Conservation (phyloP, 2,797 vertebrate genomes). For the Epinephelus coioides region DNA sequence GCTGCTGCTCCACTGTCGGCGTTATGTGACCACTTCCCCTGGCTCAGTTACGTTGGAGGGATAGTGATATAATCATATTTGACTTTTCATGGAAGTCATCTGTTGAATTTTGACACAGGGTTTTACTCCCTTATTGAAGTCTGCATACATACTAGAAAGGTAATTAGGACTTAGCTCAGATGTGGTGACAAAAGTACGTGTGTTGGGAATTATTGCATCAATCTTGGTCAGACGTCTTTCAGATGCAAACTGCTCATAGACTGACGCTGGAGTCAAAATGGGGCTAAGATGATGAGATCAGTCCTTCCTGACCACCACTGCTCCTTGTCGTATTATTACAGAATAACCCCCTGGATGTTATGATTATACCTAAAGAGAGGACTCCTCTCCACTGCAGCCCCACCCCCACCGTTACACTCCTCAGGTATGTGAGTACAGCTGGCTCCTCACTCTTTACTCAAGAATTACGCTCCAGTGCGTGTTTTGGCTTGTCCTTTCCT, state of each 20-base stretch:
- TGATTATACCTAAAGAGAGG: constrained; percentile 3
- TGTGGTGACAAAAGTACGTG: not conserved
- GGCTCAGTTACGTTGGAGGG: not conserved
- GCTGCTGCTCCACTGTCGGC: not conserved
- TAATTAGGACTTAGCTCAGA: not conserved
- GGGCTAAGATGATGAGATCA: not conserved
- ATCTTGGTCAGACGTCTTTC: not conserved
- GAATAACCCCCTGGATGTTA: not conserved
- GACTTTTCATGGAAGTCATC: not conserved
- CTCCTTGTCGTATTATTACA: constrained; percentile 7
- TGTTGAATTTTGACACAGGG: not conserved
- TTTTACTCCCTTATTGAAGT: not conserved
- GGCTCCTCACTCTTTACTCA: constrained; percentile 54
- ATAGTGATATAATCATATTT: not conserved
- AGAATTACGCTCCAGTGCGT: constrained; percentile 59
- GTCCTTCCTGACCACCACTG: not conserved
- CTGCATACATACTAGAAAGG: not conserved
- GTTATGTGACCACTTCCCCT: not conserved
- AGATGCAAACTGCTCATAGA: not conserved
- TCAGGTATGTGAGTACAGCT: constrained; percentile 80
- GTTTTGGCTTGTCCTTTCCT: constrained; percentile 71
- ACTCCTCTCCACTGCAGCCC: constrained; percentile 37
- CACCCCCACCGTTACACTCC: constrained; percentile 59
- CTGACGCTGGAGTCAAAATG: not conserved
- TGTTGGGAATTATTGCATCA: not conserved